Base-by-base conservation (phyloP, 2,888 invertebrate genomes). In the Perdita meconis region DNA sequence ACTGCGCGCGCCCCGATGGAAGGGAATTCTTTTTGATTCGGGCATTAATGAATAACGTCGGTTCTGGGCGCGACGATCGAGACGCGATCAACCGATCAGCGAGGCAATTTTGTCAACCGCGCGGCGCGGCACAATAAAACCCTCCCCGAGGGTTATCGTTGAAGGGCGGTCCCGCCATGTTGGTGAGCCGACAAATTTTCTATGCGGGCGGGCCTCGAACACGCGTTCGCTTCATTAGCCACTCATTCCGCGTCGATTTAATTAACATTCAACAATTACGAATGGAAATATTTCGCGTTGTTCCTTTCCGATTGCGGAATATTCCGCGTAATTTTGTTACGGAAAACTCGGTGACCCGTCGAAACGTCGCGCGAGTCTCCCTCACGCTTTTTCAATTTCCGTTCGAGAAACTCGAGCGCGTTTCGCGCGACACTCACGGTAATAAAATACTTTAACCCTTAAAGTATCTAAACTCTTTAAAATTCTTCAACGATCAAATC, bases 191-290 rank as follows among this genome's bases (percentile, higher is more conserved):
- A 12, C 24, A 19, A 30, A 12, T 47, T 56, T 63, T 40, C 10
- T 34, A 47, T 6, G 13, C n/a, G 8, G 24, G 36, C n/a, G 24
- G 34, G 8, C 6, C 13, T 13, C 34, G 22, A 19, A 61, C 24
- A 51, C 16, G 19, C 40, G 24, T 2, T 40, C 34, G 56, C 19
- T 6, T 56, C 22, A 47, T 70, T 40, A 63, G 50, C 38, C 38
- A 56, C 63, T 70, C 16, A 22, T 60, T 30, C 19, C 51, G 19
- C 40, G 30, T 26, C 34, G 8, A 66, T 72, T 60, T 44, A 55
- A 72, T 55, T 44, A 36, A 55, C 59, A n/a, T 30, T 30, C n/a
- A n/a, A 8, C 5, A 44, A 30, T 24, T 8, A 24, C 26, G 26
- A 4, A 67, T n/a, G 22, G 53, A 55, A 47, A 44, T 51, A 42